Evolutionary conservation across 2,888 invertebrate genomes (phyloP).

Genomic region (Drosophila crucigera): DNA sequence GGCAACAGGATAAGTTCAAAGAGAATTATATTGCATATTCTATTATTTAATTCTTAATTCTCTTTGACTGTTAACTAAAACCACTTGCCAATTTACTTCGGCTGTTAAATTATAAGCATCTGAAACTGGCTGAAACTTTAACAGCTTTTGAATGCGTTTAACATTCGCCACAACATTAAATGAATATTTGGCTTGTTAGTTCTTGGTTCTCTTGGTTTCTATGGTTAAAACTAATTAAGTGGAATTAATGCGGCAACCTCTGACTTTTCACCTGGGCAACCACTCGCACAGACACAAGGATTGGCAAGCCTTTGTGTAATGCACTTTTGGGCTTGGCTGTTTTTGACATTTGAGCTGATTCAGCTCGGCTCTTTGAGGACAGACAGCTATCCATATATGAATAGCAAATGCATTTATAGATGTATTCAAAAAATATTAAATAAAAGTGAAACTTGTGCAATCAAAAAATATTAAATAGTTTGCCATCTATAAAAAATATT

Average conservation of each 20-base stretch:
- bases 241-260: constrained; percentile 72
- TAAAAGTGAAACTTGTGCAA: constrained; percentile 15
- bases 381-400: neutral
- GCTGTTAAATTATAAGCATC: neutral
- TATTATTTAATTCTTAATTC: neutral
- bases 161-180: constrained; percentile 15
- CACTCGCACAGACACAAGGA: constrained; percentile 27
- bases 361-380: neutral
- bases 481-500: neutral
- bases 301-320: constrained; percentile 63
- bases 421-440: constrained; percentile 10
- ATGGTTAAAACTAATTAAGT: constrained; percentile 74
- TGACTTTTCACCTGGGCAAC: constrained; percentile 72
- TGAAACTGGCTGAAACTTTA: neutral
- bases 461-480: too few species aligned
- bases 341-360: constrained; percentile 72
- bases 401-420: constrained; percentile 4
- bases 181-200: constrained; percentile 28
- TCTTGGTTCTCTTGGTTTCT: constrained; percentile 44
- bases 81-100: neutral
- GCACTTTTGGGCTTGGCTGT: constrained; percentile 61
- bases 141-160: constrained; percentile 1
- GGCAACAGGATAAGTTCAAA: neutral
- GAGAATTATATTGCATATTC: neutral
- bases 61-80: neutral